Base-by-base conservation (phyloP, 2,797 vertebrate species). In the Furcifer pardalis region DNA sequence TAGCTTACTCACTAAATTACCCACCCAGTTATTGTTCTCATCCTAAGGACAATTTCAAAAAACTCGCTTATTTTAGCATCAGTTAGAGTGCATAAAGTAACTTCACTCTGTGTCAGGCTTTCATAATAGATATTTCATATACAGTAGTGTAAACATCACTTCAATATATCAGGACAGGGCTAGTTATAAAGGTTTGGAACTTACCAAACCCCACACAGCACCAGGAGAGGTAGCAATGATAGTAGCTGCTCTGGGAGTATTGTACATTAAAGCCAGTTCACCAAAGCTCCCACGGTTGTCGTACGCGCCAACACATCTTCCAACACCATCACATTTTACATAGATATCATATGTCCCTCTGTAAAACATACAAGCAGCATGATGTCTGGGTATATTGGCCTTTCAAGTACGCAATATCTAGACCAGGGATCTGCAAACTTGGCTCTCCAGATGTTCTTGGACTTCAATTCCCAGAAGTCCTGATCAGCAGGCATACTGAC, bases 191-290 rank as follows among this genome's bases (percentile, higher is more conserved):
- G n/a, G 40, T 40, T 21, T 62, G 37, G 35, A 56, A 97, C 98
- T 98, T 95, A 99, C 99, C 96, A 99, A 96, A 93, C 98, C 98
- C 99, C 99, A 99, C 92, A 99, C 96, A 91, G 98, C 97, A 94
- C 98, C 98, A 92, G 97, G 95, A 91, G 98, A 98, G 94, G 97
- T 98, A 95, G 98, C 98, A 85, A 97, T 96, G 94, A 99, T 99
- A 81, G 99, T 99, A 94, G 99, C 99, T 79, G 99, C 98, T 95
- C 99, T 97, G 72, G 98, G 98, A 73, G 98, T 99, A 90, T 99
- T 99, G 95, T 99, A 99, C 99, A 99, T 99, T 96, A 99, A 96
- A 63, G 98, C 99, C 94, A 99, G 95, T 93, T 99, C 99, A 89
- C 98, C 99, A 89, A 99, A 99, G 94, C 99, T 99, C 89, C 99